These are phyloP conservation scores for Sciurus carolinensis DNA, from an alignment of 2,797 vertebrate species.

Conservation along the genomic window DNA sequence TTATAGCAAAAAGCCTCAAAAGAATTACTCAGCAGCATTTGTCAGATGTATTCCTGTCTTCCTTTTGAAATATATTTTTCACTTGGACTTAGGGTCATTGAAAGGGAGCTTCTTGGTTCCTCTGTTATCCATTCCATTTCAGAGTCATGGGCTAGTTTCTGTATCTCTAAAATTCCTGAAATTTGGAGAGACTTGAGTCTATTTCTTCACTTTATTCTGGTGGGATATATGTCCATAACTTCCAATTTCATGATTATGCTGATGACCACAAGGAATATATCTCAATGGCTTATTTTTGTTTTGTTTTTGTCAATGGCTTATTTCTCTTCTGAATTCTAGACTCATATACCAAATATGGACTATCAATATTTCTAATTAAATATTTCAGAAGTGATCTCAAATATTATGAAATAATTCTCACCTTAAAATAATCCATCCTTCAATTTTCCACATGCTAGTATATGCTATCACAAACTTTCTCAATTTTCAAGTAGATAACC, in stretches of 20 bases:
- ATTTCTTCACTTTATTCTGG: neutral
- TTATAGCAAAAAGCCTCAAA: neutral
- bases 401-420: neutral
- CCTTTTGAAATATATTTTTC: neutral
- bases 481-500: neutral
- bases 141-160: neutral
- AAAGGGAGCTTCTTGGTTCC: neutral
- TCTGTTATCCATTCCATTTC: neutral
- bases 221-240: neutral
- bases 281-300: too few relatives aligned
- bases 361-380: neutral
- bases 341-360: neutral
- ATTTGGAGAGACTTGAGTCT: neutral
- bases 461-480: neutral
- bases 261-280: neutral
- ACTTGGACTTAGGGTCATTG: neutral
- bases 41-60: rapidly evolving
- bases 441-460: neutral
- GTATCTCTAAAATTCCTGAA: neutral
- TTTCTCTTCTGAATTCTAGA: neutral
- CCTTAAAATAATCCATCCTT: neutral
- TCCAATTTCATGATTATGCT: neutral
- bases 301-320: neutral
- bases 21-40: neutral
- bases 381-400: neutral